phyloP scores from a whole-genome alignment of 2,888 invertebrate genomes.

The Neelides folsomi region DNA sequence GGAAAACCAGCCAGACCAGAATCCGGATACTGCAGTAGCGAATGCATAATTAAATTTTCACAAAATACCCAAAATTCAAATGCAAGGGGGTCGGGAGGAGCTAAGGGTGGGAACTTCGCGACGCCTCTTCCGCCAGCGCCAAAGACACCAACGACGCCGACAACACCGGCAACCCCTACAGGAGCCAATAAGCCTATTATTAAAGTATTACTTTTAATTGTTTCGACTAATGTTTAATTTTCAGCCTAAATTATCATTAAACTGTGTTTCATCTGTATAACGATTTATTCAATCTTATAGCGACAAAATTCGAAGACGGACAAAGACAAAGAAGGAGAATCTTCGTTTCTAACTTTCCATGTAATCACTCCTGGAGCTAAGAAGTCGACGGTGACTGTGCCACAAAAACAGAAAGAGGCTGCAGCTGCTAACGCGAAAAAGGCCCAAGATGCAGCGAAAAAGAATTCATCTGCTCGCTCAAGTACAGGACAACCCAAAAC shows the following conservation, averaged over 20 bases:
- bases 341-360: slow-evolving; percentile 27
- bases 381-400: slow-evolving; percentile 28
- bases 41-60: slow-evolving; percentile 48
- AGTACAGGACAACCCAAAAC: too few species aligned
- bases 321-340: slow-evolving; percentile 6
- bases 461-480: too few species aligned
- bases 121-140: background rate
- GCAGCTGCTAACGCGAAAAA: slow-evolving; percentile 17
- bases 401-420: slow-evolving; percentile 25
- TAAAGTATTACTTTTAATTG: background rate
- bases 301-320: slow-evolving; percentile 13
- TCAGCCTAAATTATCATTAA: too few species aligned
- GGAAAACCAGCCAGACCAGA: slow-evolving; percentile 60
- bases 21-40: slow-evolving; percentile 78
- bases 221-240: too few species aligned
- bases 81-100: background rate
- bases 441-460: too few species aligned
- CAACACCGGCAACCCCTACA: background rate
- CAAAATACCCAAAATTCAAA: background rate
- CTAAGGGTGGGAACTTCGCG: background rate
- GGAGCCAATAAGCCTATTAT: background rate
- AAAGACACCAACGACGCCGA: background rate
- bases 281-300: slow-evolving; percentile 2
- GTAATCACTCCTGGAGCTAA: slow-evolving; percentile 23
- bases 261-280: background rate